These are phyloP conservation scores for Adrianichthys oophorus DNA, from an alignment of 2,797 vertebrate genomes.

Conservation along the genomic window DNA sequence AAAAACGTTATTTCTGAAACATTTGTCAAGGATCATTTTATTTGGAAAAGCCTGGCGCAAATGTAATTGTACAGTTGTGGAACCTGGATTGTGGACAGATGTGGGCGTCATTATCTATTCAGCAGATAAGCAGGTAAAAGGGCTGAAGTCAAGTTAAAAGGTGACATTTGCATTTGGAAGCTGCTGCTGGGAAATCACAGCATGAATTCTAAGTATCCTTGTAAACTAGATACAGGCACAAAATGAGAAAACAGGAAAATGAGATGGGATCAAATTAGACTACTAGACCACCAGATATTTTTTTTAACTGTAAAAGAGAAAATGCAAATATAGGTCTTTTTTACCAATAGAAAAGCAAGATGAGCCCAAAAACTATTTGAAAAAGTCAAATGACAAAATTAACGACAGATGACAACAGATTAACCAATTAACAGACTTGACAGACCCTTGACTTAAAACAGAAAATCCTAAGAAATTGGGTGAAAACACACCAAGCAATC, in stretches of 20 bases:
- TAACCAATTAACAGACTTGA: no score
- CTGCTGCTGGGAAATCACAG: neutral
- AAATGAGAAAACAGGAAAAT: neutral
- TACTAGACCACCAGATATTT: no score
- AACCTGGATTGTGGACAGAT: conserved; percentile 4
- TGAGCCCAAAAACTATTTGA: no score
- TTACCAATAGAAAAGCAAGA: no score
- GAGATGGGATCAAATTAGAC: no score
- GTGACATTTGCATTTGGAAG: conserved; percentile 6
- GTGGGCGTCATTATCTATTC: conserved; percentile 1
- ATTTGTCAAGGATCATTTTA: neutral
- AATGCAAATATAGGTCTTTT: no score
- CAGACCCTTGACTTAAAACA: neutral
- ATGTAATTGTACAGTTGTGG: neutral
- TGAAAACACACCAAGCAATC: neutral
- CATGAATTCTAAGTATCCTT: neutral
- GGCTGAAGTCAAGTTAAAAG: neutral
- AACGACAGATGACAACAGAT: no score
- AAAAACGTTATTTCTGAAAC: neutral
- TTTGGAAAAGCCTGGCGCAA: neutral
- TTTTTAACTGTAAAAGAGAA: no score
- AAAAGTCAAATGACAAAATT: no score
- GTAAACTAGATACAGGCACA: neutral
- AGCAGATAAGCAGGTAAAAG: conserved; percentile 4
- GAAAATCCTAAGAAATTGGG: neutral